Percentiles rank a stretch among this genome's conserved stretches.
phyloP scores from a whole-genome alignment of 2,888 invertebrate genomes.

The Hydropsyche betteni region DNA sequence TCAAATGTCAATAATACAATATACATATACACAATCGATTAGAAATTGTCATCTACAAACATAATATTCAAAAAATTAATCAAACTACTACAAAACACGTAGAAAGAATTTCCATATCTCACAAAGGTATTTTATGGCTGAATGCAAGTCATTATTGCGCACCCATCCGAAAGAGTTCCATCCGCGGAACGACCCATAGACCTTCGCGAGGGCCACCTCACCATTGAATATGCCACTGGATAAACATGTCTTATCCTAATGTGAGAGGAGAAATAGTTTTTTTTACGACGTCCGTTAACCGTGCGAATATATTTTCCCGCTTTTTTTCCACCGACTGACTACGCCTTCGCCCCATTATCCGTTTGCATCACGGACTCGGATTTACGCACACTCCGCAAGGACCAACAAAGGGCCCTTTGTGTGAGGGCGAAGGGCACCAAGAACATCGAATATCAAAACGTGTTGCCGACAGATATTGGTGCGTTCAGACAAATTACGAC shows the following conservation, averaged over 20 bases:
- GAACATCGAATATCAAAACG: slow-evolving; percentile 17
- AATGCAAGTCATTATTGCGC: too few relatives aligned
- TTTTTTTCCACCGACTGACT: neutral
- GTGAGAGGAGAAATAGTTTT: slow-evolving; percentile 5
- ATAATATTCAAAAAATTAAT: too few relatives aligned
- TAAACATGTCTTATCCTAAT: neutral
- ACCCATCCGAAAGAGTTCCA: too few relatives aligned
- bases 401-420: slow-evolving; percentile 10
- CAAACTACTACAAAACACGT: too few relatives aligned
- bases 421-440: neutral
- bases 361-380: neutral
- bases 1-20: too few relatives aligned
- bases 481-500: slow-evolving; percentile 3
- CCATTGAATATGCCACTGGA: too few relatives aligned
- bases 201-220: too few relatives aligned
- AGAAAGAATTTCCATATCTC: too few relatives aligned
- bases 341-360: neutral
- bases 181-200: too few relatives aligned
- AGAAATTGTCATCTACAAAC: too few relatives aligned
- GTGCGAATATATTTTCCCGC: neutral
- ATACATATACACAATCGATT: too few relatives aligned
- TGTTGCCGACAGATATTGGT: slow-evolving; percentile 14
- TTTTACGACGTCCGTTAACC: neutral
- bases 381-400: slow-evolving; percentile 5
- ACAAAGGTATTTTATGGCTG: too few relatives aligned